Evolutionary conservation across 1,140 invertebrate species (phyloP), one percentile per base, ranked within the genome.

Genomic region (Idris sp.): DNA sequence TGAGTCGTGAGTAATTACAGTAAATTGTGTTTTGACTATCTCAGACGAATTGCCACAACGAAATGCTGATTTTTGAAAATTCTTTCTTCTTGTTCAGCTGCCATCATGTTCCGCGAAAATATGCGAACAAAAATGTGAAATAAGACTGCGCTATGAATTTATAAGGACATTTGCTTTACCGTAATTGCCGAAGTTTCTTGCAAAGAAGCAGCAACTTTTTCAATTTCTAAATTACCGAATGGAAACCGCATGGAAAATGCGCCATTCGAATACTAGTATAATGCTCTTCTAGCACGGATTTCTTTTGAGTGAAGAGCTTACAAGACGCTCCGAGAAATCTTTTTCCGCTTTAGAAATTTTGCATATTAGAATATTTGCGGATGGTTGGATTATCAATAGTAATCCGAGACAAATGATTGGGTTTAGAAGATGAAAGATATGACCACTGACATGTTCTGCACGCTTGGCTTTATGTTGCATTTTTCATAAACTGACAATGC

Each of bases 151-250:
- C 36, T 68, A 64, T 79, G 76, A 83, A 84, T 84, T 79, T 79
- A 79, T 79, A 79, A 81, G 68, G 40, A 69, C 78, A 74, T 81
- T 82, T 83, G 76, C 77, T 76, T 74, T 67, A 54, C 48, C 64
- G 71, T 83, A 82, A 82, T 83, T 81, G 78, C 64, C 33, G 33
- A 80, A 83, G 75, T 83, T 84, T 78, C 33, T n/a, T n/a, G 40
- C 44, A 16, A 40, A 41, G 56, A 54, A 58, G 62, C 28, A 44
- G 11, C 28, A 84, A 81, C 74, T 84, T 82, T 81, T 81, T 74
- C 72, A 78, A 77, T 82, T 79, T 65, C 56, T 81, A 80, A 83
- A 83, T 84, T 67, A 82, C 61, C 25, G 36, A 35, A 40, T 28
- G 61, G 71, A 67, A 76, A 75, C 19, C 46, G 38, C 38, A 48